Percentiles rank a stretch among this genome's conserved stretches.
phyloP scores from a whole-genome alignment of 1,140 invertebrate species.

The Bombus fervidus region DNA sequence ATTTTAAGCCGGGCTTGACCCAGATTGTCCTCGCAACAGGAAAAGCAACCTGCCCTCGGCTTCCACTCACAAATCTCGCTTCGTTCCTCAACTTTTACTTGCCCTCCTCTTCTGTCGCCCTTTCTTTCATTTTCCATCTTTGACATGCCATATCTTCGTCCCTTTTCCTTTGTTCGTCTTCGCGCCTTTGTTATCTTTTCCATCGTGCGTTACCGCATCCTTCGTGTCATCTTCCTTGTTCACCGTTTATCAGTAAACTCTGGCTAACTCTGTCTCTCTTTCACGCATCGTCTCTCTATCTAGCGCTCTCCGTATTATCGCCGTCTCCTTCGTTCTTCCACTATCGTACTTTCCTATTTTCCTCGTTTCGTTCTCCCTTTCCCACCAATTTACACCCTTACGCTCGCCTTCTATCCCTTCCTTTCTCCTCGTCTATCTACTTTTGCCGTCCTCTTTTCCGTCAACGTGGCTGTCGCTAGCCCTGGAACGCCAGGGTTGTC shows the following conservation, averaged over 20 bases:
- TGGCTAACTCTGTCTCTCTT: not conserved
- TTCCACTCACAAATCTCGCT: conserved; percentile 8
- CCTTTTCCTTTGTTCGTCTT: not conserved
- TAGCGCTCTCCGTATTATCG: not conserved
- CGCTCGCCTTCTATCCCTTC: not conserved
- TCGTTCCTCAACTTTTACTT: conserved; percentile 45
- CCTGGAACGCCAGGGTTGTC: conserved; percentile 25
- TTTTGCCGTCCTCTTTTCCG: not conserved
- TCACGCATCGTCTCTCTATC: not conserved
- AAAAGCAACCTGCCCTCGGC: conserved; percentile 61
- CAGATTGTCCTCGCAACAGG: conserved; percentile 76
- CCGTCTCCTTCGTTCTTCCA: not conserved
- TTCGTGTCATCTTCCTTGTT: not conserved
- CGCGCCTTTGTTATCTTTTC: not conserved
- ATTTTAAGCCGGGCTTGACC: conserved; percentile 79
- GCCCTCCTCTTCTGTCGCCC: not conserved
- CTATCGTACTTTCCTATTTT: not conserved
- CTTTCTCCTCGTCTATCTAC: not conserved
- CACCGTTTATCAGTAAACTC: conserved; percentile 1
- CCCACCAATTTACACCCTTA: not conserved
- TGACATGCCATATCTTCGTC: not conserved
- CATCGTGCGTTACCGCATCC: not conserved
- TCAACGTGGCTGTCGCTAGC: not conserved
- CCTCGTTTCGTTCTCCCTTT: not conserved
- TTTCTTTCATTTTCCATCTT: conserved; percentile 22